Evolutionary conservation across 2,888 invertebrate genomes (phyloP), one percentile per base, ranked within the genome.

Genomic region (Craniophora ligustri): DNA sequence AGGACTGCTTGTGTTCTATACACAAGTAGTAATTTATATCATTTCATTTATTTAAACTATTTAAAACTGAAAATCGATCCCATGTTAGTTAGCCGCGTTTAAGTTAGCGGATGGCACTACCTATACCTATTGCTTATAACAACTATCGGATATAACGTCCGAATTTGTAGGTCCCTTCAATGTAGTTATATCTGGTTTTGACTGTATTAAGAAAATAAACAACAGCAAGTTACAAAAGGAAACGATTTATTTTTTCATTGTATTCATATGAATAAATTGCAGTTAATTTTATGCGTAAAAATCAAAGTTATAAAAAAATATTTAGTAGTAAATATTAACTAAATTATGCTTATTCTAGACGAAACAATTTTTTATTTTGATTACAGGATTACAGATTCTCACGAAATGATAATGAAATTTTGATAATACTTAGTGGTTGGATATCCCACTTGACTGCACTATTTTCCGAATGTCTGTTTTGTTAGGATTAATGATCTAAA

Each of bases 221-320:
- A 70, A 54, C 50, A 70, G 59, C 46, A 74, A 67, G 72, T 76
- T 87, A 89, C 83, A 89, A 89, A 89, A 88, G 81, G 83, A 86
- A 91, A 88, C 79, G 77, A 81, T 89, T 89, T 90, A 87, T 88
- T 88, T 85, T 81, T 81, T 80, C 77, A 81, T 87, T 82, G 84
- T 85, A 87, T 87, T 84, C 66, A 82, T 81, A 86, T 73, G 81
- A 87, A 86, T 86, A 84, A 85, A 84, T 82, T 83, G 84, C 79
- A 78, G 78, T 71, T 79, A 82, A 79, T 82, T 82, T 67, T 77
- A 82, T 76, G 79, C 80, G 81, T 80, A 81, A 83, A 82, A 80
- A 79, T 75, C 76, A 81, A 82, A 81, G 77, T 78, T 79, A 83
- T 84, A 88, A 85, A 88, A 86, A 87, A 85, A 84, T 82, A 85